These are phyloP conservation scores for Rhadinocentrus ornatus DNA, from an alignment of 2,797 vertebrate genomes.

Conservation along the genomic window DNA sequence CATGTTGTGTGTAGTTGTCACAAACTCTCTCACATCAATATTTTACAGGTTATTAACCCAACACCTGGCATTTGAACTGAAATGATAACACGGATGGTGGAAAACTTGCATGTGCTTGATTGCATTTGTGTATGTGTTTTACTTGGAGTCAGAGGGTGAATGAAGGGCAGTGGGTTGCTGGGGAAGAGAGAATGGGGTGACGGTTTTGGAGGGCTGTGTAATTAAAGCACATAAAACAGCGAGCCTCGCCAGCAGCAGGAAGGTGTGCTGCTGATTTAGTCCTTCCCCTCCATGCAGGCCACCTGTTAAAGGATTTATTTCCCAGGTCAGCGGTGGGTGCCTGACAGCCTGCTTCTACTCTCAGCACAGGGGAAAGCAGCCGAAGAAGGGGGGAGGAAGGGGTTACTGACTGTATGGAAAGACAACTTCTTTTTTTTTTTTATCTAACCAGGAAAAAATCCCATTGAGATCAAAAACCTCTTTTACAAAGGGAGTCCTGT, in stretches of 20 bases:
- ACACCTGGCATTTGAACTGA: slow-evolving; percentile 30
- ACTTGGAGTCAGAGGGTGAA: slow-evolving; percentile 65
- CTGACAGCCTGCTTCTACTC: slow-evolving; percentile 65
- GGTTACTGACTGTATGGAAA: slow-evolving; percentile 36
- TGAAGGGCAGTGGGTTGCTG: slow-evolving; percentile 68
- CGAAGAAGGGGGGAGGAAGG: slow-evolving; percentile 19
- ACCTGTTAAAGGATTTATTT: slow-evolving; percentile 84
- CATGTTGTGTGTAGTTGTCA: slow-evolving; percentile 5
- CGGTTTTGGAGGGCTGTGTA: slow-evolving; percentile 68
- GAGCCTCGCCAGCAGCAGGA: slow-evolving; percentile 74
- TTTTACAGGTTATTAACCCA: slow-evolving; percentile 22
- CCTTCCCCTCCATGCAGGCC: slow-evolving; percentile 74
- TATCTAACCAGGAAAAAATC: too few relatives aligned
- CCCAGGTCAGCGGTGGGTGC: slow-evolving; percentile 70
- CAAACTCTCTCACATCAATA: not conserved
- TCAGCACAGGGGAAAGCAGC: slow-evolving; percentile 39
- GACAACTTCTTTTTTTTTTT: not conserved
- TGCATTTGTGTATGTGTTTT: slow-evolving; percentile 31
- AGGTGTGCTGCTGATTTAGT: slow-evolving; percentile 79
- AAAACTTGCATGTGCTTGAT: slow-evolving; percentile 24
- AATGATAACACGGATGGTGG: slow-evolving; percentile 16
- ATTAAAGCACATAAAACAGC: slow-evolving; percentile 83
- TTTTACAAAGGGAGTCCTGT: too few relatives aligned
- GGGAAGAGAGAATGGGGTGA: slow-evolving; percentile 45
- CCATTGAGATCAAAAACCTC: too few relatives aligned